These are phyloP conservation scores for Heteromyza rotundicornis DNA, from an alignment of 2,888 invertebrate genomes.

Conservation along the genomic window DNA sequence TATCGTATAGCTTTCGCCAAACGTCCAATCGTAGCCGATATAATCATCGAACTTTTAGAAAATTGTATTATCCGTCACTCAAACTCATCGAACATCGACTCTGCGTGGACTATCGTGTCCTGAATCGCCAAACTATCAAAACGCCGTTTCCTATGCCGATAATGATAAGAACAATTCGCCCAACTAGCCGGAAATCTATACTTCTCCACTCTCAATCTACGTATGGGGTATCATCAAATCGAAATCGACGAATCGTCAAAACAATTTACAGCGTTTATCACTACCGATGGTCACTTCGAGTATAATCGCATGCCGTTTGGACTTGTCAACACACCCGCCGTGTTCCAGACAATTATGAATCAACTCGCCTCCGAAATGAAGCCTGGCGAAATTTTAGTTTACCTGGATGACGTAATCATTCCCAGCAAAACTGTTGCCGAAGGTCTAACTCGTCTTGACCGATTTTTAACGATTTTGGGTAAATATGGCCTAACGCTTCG, in stretches of 20 bases:
- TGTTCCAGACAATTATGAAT: constrained; percentile 18
- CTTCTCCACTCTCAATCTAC: constrained; percentile 24
- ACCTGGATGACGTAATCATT: constrained; percentile 29
- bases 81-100: constrained; percentile 29
- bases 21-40: constrained; percentile 21
- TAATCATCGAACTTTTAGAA: constrained; percentile 22
- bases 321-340: constrained; percentile 22
- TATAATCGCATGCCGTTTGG: constrained; percentile 19
- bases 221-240: constrained; percentile 30
- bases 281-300: constrained; percentile 12
- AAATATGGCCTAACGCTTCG: constrained; percentile 24
- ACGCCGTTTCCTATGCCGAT: constrained; percentile 30
- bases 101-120: constrained; percentile 28
- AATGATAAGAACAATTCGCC: constrained; percentile 31
- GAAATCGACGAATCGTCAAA: not conserved
- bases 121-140: constrained; percentile 27
- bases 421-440: constrained; percentile 18
- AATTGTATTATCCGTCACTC: constrained; percentile 28
- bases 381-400: constrained; percentile 16
- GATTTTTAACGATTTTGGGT: constrained; percentile 12
- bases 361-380: constrained; percentile 7
- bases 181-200: constrained; percentile 21
- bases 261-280: constrained; percentile 11
- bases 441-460: constrained; percentile 7
- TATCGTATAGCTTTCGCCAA: constrained; percentile 31